Conservation (phyloP, 2,888 invertebrate species). For the Melikaiella ostensackeni region DNA sequence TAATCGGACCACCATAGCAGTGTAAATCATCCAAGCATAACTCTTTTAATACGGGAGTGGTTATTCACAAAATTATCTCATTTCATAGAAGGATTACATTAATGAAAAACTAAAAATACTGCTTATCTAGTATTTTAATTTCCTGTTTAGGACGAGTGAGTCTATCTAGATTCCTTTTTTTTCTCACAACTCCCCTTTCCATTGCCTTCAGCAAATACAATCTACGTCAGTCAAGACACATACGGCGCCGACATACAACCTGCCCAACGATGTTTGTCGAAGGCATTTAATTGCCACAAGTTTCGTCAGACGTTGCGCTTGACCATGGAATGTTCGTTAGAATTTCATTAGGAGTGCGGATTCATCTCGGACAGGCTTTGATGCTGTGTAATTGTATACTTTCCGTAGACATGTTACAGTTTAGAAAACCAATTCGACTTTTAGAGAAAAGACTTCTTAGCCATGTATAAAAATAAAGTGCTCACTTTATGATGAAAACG, state of each 20-base stretch:
- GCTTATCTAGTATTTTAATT: too few relatives aligned
- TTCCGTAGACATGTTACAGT: background rate
- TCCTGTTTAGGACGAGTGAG: too few relatives aligned
- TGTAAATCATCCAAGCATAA: too few relatives aligned
- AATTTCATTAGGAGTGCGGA: conserved; percentile 61
- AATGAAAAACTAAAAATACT: too few relatives aligned
- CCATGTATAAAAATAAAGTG: background rate
- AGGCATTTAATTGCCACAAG: conserved; percentile 58
- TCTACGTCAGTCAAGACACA: background rate
- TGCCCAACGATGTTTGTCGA: background rate
- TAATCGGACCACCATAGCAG: too few relatives aligned
- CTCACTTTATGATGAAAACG: background rate
- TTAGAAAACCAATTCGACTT: background rate
- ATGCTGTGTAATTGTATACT: background rate
- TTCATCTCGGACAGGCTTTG: background rate
- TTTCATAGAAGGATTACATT: too few relatives aligned
- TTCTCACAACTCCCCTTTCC: background rate
- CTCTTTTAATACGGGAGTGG: too few relatives aligned
- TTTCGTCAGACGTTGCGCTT: conserved; percentile 26
- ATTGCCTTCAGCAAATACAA: background rate
- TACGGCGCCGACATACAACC: background rate
- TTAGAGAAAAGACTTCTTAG: too few relatives aligned
- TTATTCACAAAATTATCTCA: too few relatives aligned
- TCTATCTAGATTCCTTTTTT: background rate
- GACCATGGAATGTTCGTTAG: conserved; percentile 59